Base-by-base conservation (phyloP, 2,888 invertebrate species). In the Mystacides longicornis region DNA sequence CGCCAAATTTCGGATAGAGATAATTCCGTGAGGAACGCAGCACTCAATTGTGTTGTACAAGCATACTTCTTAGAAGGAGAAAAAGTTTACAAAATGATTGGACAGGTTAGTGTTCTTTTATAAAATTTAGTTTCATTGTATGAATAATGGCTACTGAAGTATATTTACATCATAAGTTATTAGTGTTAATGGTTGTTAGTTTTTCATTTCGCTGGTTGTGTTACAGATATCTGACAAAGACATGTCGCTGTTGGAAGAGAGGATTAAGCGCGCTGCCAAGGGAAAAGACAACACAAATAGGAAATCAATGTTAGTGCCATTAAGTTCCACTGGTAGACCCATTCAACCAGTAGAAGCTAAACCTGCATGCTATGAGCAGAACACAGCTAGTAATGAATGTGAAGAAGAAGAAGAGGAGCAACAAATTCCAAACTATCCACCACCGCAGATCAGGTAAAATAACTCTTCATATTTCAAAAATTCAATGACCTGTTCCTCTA, bases 1-100 rank as follows among this genome's bases (percentile, higher is more conserved):
- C 86, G 89, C 43, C 95, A 96, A 69, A 97, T 99, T 66, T 89
- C 93, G 0, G 97, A 99, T 74, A 78, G 96, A 22, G 98, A 99
- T 71, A 96, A 95, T 72, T 86, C 89, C 2, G 98, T 99, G 43
- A 81, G 99, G 48, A 96, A 92, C 67, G 95, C 96, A 1, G 96
- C 98, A 1, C 80, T 99, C 51, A 98, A 97, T 76, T 91, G 93
- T 65, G 84, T 96, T 53, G 89, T 96, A 0, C 85, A 88, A 63
- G 95, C 91, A 0, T 96, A 92, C 72, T 87, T 87, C 71, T 78
- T 93, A 27, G 87, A 93, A 60, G 96, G 96, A 0, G 98, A 98
- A 65, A 86, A 82, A 69, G 80, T 97, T 0, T 93, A 88, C 73
- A 95, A 94, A 76, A 83, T 91, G 72, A 85, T 96, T 63, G 95